Base-by-base conservation (phyloP, 2,888 invertebrate genomes). In the Napeogenes sylphis region DNA sequence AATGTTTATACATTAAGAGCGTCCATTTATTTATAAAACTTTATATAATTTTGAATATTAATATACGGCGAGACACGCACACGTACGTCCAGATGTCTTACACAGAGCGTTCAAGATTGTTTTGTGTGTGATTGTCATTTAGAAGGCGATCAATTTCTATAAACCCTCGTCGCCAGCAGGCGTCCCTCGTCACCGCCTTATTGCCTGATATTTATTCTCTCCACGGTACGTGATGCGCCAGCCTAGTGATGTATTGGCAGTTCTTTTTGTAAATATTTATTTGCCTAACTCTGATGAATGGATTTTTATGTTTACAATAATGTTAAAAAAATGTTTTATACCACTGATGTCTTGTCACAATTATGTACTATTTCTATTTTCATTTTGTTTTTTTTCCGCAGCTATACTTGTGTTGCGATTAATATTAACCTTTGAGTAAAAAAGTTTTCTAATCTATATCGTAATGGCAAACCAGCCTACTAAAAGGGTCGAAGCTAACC, bases 141-240 rank as follows among this genome's bases (percentile, higher is more conserved):
- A 30, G 51, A 30, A 30, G 51, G 51, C 51, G 30, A 51, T 51
- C 51, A 51, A 51, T 51, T 51, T 51, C 51, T 51, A 30, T 51
- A 51, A 30, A 30, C 12, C 42, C 51, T 21, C 51, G 51, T 51
- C 51, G 51, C 51, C 21, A 12, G 51, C 51, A 51, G 51, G 5
- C 21, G 57, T 56, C 59, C 63, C 63, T 63, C 63, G 63, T 63
- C 63, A 60, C 56, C 60, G 51, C 33, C 62, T 59, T 60, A 60
- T 60, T 63, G 56, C 56, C 60, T 63, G 21, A 42, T 63, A 61
- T 60, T 42, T 60, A 63, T 63, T 63, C 60, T 51, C 46, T 30
- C 45, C 63, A 60, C 59, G 62, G 21, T 46, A 30, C 32, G 45
- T 51, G 54, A 59, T 53, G 55, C 33, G 51, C 33, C 38, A 55